Evolutionary conservation across 1,140 invertebrate genomes (phyloP), one percentile per base, ranked within the genome.

Genomic region (Yoshiicerus persimilis): DNA sequence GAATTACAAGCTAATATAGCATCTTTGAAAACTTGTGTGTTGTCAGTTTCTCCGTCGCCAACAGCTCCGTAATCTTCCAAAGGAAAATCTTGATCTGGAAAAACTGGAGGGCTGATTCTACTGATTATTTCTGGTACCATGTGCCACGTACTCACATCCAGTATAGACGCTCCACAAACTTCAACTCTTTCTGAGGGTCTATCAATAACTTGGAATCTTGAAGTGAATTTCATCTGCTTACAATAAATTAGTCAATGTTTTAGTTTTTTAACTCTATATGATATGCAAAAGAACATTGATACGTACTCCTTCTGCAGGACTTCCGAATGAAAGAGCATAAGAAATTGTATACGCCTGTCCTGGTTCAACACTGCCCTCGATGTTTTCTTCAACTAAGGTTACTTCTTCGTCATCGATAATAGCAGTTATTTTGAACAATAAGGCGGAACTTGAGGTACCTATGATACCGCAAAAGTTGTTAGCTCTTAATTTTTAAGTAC

Each of bases 121-220:
- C 62, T 39, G n/a, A 87, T 34, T 25, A 87, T 87, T 30, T 80
- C 75, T 1, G 64, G 86, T 27, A 80, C 64, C 66, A 56, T 77
- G 27, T 87, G 62, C 86, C 86, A 87, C 23, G 94, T 8, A n/a
- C 75, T 80, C 4, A 80, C 20, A 20, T 80, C 75, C 13, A 38
- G 0, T 16, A 6, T 5, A 0, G 75, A 36, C 1, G 75, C 36
- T 5, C 30, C 23, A 32, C 75, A 80, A 0, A 80, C 11, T n/a
- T 80, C 47, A 56, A 56, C 8, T 56, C 75, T 32, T 0, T n/a
- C 2, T 8, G 30, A 80, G 4, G 25, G 16, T 20, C 34, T 8
- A 10, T 80, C 75, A 11, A 38, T 80, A 23, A 80, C 38, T 38
- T 80, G 16, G 9, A 80, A 38, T 23, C 6, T 36, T 5, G 20